Evolutionary conservation across 2,888 invertebrate genomes (phyloP).

Genomic region (Scrobipalpa costella): DNA sequence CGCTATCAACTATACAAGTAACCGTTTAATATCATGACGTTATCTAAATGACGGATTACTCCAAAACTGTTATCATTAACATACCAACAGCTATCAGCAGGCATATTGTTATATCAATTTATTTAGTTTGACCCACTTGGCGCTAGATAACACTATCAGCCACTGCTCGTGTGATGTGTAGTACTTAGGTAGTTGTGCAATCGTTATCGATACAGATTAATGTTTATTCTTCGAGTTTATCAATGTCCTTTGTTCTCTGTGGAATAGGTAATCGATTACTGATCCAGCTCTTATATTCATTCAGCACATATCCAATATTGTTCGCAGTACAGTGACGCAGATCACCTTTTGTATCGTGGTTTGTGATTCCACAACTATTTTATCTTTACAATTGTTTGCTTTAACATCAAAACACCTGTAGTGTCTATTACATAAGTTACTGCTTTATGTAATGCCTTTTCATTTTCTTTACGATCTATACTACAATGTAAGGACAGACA

Average conservation of each 20-base stretch:
- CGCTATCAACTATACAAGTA: neutral
- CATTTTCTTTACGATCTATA: neutral
- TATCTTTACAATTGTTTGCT: slow-evolving; percentile 39
- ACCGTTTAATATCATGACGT: slow-evolving; percentile 24
- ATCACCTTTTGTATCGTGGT: slow-evolving; percentile 42
- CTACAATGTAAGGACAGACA: slow-evolving; percentile 25
- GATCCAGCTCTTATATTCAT: slow-evolving; percentile 43
- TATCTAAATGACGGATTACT: slow-evolving; percentile 43
- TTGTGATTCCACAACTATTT: slow-evolving; percentile 41
- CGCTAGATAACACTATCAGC: slow-evolving; percentile 65
- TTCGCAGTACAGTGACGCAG: slow-evolving; percentile 54
- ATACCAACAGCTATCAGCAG: slow-evolving; percentile 33
- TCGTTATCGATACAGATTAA: slow-evolving; percentile 56
- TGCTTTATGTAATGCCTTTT: slow-evolving; percentile 32
- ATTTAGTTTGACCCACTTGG: slow-evolving; percentile 69
- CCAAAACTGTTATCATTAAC: slow-evolving; percentile 43
- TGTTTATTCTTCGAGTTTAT: slow-evolving; percentile 61
- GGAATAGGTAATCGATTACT: slow-evolving; percentile 35
- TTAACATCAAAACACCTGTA: slow-evolving; percentile 32
- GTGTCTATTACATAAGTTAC: slow-evolving; percentile 18
- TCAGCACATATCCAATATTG: slow-evolving; percentile 44
- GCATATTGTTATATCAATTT: slow-evolving; percentile 44
- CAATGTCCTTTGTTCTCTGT: slow-evolving; percentile 55
- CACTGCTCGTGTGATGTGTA: slow-evolving; percentile 50
- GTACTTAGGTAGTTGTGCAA: slow-evolving; percentile 54